Base-by-base conservation (phyloP, 2,113 vertebrate species). In the Piaya cayana region DNA sequence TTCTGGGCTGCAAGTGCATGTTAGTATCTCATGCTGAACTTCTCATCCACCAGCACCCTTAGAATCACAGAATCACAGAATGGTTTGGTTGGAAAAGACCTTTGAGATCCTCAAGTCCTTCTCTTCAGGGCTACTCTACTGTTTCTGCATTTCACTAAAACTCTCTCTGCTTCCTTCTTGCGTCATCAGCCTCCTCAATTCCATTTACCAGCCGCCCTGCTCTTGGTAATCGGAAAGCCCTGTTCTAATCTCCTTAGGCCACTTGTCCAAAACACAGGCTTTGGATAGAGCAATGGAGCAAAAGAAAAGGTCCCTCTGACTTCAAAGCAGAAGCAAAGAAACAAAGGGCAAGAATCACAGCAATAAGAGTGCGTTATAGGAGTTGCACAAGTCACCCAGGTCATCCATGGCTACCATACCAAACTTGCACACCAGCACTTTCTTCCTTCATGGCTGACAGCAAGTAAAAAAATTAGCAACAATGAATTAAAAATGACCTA, bases 371-470 rank as follows among this genome's bases (percentile, higher is more conserved):
- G 7, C 32, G 39, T 27, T 21, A 11, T 1, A 37, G 36, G 39
- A 21, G 30, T 7, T 56, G 50, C n/a, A 55, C n/a, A 14, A 53
- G 22, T 63, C 70, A 63, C 15, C 19, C 17, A 5, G 32, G 23
- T 45, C 72, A 71, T 7, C 52, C 34, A 69, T 50, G 45, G 53
- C n/a, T 25, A 34, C 59, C 5, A 1, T 11, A 43, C 8, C 64
- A 8, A 67, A 68, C 12, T 32, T 74, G 22, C 1, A 2, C 56
- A 56, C 29, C 29, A 42, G 0, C 0, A 23, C 43, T 67, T 67
- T 27, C 52, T 60, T 47, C 26, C 63, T 23, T 60, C 30, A 3
- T 7, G 20, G 55, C 0, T 72, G 67, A 32, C 30, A 69, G 67
- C 21, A 21, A 64, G 37, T 26, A 23, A 82, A 52, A 55, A 84